Base-by-base conservation (phyloP, 2,888 invertebrate genomes). In the Diarsia dahlii region DNA sequence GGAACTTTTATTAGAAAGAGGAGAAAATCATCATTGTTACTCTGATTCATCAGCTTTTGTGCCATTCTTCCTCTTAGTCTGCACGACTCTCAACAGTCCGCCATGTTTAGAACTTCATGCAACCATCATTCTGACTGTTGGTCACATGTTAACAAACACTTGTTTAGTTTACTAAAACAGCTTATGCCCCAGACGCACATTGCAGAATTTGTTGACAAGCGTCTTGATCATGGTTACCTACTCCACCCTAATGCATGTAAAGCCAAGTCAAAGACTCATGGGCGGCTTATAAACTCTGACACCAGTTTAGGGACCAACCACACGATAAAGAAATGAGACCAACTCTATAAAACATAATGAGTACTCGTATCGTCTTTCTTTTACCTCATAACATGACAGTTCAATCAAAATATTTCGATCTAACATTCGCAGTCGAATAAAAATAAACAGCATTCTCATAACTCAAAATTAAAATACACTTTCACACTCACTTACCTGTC, bases 401-500 rank as follows among this genome's bases (percentile, higher is more conserved):
- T 62, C 18, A 18, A 1, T 62, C 6, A 50, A 23, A 60, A 60
- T n/a, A n/a, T 45, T 75, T 20, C 10, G 0, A 5, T 28, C 0
- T n/a, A 23, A 64, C 60, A 13, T 50, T 79, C 48, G 15, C 9
- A 23, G 9, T 52, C 0, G 4, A 50, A 23, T 52, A 46, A 82
- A 66, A 71, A 56, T 3, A 5, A 58, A 58, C 15, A 12, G 46
- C 62, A 12, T 20, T 71, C 50, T 71, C 46, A 60, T 60, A 56
- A 39, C 62, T 68, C 71, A 68, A 71, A 52, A 58, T 28, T 28
- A 69, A 69, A 52, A 39, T 76, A 20, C 58, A 83, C 78, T 78
- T 80, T 77, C 71, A 83, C 78, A 60, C 73, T 78, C 50, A 63
- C 56, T 73, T 48, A 52, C 28, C 73, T 84, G 63, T 70, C 84